Evolutionary conservation across 2,113 vertebrate species (phyloP).

Genomic region (Tilapia sparmanii): DNA sequence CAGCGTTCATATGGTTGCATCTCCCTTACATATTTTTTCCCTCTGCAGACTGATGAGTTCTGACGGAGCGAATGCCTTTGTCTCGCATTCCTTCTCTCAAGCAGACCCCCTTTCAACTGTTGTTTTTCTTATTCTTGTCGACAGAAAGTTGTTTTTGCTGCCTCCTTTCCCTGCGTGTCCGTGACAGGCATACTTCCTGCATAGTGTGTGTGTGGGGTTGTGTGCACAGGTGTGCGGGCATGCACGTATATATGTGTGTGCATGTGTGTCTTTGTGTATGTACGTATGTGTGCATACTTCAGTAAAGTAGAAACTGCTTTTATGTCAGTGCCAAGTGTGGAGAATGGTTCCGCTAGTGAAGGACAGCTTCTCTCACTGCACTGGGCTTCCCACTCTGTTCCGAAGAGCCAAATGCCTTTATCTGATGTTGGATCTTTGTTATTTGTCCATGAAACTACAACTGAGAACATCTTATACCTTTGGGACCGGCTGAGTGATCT

Average conservation of each 20-base stretch:
- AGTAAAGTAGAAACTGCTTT: conserved; percentile 65
- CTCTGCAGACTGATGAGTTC: conserved; percentile 57
- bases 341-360: conserved; percentile 65
- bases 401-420: conserved; percentile 65
- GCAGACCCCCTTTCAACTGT: conserved; percentile 61
- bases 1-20: conserved; percentile 56
- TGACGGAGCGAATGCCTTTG: conserved; percentile 57
- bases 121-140: conserved; percentile 70
- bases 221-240: conserved; percentile 8
- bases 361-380: conserved; percentile 62
- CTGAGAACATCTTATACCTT: conserved; percentile 70
- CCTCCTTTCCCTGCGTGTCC: conserved; percentile 58
- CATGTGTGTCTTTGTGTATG: conserved; percentile 28
- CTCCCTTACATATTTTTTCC: conserved; percentile 52
- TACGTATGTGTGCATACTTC: conserved; percentile 56
- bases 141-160: conserved; percentile 69
- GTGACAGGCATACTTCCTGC: conserved; percentile 67
- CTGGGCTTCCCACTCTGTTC: conserved; percentile 68
- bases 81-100: conserved; percentile 46
- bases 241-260: conserved; percentile 3
- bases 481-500: conserved; percentile 63
- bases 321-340: conserved; percentile 71
- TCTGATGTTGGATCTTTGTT: conserved; percentile 73
- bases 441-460: conserved; percentile 75
- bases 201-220: conserved; percentile 12